phyloP scores from a whole-genome alignment of 2,797 vertebrate species.

The Syngnathus acus region DNA sequence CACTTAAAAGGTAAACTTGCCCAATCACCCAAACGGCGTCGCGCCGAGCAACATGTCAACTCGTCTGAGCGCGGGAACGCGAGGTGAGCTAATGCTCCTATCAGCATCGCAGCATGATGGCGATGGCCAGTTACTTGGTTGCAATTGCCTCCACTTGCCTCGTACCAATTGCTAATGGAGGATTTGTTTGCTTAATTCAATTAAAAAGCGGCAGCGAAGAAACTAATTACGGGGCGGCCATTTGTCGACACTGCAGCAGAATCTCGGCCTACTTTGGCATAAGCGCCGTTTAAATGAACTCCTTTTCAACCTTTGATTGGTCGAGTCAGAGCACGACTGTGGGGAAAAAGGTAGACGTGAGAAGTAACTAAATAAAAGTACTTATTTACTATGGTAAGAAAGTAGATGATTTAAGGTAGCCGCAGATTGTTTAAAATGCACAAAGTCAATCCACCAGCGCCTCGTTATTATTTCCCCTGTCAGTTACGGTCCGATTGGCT shows the following conservation, averaged over 20 bases:
- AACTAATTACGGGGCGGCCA: constrained; percentile 31
- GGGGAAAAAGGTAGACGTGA: not conserved
- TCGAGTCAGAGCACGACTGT: not conserved
- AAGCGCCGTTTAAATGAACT: constrained; percentile 3
- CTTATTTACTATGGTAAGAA: not conserved
- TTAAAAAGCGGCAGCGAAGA: constrained; percentile 31
- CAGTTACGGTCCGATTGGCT: constrained; percentile 6
- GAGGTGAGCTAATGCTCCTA: not conserved
- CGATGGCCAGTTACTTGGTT: constrained; percentile 27
- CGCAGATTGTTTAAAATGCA: not conserved
- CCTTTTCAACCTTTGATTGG: not conserved
- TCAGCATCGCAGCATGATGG: constrained; percentile 7
- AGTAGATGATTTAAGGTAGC: too few species aligned
- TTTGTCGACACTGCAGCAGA: constrained; percentile 32
- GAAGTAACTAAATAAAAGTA: not conserved
- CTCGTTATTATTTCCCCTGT: constrained; percentile 8
- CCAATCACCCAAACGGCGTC: not conserved
- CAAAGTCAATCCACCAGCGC: not conserved
- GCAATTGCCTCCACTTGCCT: constrained; percentile 26
- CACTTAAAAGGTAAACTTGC: not conserved
- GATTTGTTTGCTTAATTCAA: constrained; percentile 38
- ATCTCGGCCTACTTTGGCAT: constrained; percentile 20
- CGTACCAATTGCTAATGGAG: not conserved
- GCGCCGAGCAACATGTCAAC: not conserved
- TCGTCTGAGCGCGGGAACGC: constrained; percentile 5